These are phyloP conservation scores for Meles meles DNA, from an alignment of 2,113 vertebrate species.

Conservation along the genomic window DNA sequence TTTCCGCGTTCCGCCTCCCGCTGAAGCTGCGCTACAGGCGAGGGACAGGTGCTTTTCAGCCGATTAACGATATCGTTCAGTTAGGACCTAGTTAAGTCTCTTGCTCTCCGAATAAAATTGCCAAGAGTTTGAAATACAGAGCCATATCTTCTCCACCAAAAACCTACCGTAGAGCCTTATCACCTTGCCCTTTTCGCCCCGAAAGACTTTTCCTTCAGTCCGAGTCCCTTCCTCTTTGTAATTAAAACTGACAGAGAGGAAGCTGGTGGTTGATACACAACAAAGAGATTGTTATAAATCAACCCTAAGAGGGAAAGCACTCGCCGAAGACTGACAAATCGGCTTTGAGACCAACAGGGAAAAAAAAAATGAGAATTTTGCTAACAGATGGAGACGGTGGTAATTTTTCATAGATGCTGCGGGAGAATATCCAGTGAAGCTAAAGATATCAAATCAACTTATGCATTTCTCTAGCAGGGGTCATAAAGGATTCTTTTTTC, in stretches of 20 bases:
- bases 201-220: not conserved
- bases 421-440: not conserved
- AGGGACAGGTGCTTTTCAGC: not conserved
- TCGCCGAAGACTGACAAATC: not conserved
- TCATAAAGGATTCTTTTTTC: not conserved
- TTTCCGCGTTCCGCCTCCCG: accelerated
- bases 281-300: not conserved
- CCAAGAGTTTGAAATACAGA: not conserved
- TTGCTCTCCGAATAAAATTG: constrained; percentile 2
- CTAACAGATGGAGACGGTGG: not conserved
- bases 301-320: not conserved
- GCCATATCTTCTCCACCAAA: not conserved
- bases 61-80: not conserved
- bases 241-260: not conserved
- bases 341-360: not conserved
- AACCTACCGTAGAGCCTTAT: not conserved
- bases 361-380: not conserved
- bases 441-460: not conserved
- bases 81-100: not conserved
- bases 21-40: accelerated
- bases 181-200: not conserved
- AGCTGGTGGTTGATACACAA: not conserved
- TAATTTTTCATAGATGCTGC: not conserved
- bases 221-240: constrained; percentile 23
- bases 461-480: not conserved